Percentiles rank a stretch among this genome's conserved stretches.
phyloP scores from a whole-genome alignment of 1,140 invertebrate species.

The Aricia agestis region DNA sequence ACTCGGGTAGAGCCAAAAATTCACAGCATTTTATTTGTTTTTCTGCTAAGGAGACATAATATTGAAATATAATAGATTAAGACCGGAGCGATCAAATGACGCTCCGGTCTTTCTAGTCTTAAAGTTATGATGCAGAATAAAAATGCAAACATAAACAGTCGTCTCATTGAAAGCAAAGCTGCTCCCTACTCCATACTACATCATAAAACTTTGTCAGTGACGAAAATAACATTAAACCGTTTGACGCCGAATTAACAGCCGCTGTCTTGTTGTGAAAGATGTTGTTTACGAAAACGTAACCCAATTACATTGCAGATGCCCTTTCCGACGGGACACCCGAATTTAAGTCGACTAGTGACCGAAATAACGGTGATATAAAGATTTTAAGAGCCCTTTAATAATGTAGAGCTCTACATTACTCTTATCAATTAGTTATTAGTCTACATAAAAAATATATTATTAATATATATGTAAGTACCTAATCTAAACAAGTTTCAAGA shows the following conservation, averaged over 20 bases:
- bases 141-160: too few relatives aligned
- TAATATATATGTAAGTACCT: background rate
- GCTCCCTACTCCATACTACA: background rate
- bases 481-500: background rate
- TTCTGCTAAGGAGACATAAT: too few relatives aligned
- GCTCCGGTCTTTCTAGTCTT: too few relatives aligned
- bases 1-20: too few relatives aligned
- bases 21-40: too few relatives aligned
- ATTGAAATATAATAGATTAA: too few relatives aligned
- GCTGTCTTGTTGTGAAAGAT: conserved; percentile 38
- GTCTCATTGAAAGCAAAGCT: background rate
- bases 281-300: conserved; percentile 49
- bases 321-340: conserved; percentile 23
- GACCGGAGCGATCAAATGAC: too few relatives aligned
- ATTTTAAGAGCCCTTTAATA: background rate
- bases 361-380: background rate
- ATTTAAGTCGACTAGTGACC: conserved; percentile 21
- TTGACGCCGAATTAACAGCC: conserved; percentile 19
- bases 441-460: too few relatives aligned
- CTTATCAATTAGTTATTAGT: too few relatives aligned
- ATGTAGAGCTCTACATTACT: background rate
- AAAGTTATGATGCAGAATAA: too few relatives aligned
- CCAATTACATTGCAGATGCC: conserved; percentile 42
- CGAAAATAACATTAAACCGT: conserved; percentile 14
- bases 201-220: background rate